Evolutionary conservation across 2,888 invertebrate species (phyloP).

Genomic region (Rhopalosiphum nymphaeae): DNA sequence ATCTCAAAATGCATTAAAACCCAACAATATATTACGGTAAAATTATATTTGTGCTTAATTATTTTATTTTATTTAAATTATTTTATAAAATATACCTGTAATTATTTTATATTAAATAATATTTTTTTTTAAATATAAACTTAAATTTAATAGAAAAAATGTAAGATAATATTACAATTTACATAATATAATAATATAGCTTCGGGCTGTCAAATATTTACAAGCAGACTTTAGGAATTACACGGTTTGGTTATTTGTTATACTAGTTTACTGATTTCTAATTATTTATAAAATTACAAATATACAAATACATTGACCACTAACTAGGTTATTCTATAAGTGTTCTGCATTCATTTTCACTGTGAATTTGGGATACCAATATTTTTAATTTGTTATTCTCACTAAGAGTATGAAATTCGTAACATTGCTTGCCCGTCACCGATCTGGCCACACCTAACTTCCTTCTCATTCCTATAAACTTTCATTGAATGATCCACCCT

Average conservation of each 20-base stretch:
- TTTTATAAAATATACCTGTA: background rate
- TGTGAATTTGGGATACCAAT: background rate
- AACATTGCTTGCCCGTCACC: background rate
- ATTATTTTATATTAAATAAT: no score
- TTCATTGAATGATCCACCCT: background rate
- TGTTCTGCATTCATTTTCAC: background rate
- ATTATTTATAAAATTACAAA: background rate
- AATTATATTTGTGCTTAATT: background rate
- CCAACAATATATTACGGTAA: background rate
- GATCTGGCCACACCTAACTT: background rate
- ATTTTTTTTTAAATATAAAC: background rate
- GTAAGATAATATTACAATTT: background rate
- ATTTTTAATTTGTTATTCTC: background rate
- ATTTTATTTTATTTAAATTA: background rate
- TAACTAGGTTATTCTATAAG: background rate
- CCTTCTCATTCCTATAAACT: background rate
- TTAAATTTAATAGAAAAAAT: background rate
- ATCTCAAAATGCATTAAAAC: background rate
- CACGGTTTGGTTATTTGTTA: background rate
- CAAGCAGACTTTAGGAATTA: background rate
- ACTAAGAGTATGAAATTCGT: background rate
- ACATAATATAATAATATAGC: background rate
- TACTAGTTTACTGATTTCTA: background rate
- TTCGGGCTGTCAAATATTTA: background rate
- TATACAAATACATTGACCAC: background rate